Conservation (phyloP, 2,797 vertebrate species). For the Ctenopoma kingsleyae region DNA sequence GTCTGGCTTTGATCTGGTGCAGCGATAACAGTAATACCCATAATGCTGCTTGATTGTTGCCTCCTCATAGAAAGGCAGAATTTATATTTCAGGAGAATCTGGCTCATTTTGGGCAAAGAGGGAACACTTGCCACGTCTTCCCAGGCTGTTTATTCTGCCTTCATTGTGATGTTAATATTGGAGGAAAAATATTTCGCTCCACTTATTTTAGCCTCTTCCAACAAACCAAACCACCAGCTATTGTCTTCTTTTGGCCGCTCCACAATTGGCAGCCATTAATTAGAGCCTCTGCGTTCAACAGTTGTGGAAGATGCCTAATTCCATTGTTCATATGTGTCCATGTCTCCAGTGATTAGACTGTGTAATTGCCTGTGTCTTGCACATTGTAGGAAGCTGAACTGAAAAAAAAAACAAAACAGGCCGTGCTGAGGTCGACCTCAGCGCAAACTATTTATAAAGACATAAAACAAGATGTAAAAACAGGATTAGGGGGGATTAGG, state of each 20-base stretch:
- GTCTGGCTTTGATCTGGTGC: conserved; percentile 62
- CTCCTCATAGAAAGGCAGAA: conserved; percentile 7
- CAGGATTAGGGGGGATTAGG: conserved; percentile 51
- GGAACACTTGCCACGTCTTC: conserved; percentile 27
- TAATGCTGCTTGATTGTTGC: conserved; percentile 34
- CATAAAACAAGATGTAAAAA: conserved; percentile 36
- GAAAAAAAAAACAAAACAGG: conserved; percentile 5
- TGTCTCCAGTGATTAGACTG: conserved; percentile 33
- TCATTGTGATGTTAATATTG: conserved; percentile 3
- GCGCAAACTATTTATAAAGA: conserved; percentile 40
- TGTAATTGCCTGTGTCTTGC: conserved; percentile 17
- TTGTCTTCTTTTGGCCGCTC: conserved; percentile 61
- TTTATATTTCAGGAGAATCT: conserved; percentile 34
- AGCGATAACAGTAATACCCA: conserved; percentile 13
- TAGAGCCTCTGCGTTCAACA: conserved; percentile 52
- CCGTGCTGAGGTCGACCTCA: conserved; percentile 11
- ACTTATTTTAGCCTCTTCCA: conserved; percentile 34
- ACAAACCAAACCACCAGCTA: conserved; percentile 38
- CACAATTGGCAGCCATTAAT: conserved; percentile 50
- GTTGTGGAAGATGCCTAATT: conserved; percentile 57
- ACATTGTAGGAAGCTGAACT: conserved; percentile 1
- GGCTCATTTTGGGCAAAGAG: conserved; percentile 2
- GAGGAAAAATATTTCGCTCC: conserved; percentile 37
- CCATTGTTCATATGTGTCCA: conserved; percentile 36
- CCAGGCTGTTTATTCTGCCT: conserved; percentile 26